These are phyloP conservation scores for Asbolus verrucosus DNA, from an alignment of 1,140 invertebrate genomes.

Conservation along the genomic window DNA sequence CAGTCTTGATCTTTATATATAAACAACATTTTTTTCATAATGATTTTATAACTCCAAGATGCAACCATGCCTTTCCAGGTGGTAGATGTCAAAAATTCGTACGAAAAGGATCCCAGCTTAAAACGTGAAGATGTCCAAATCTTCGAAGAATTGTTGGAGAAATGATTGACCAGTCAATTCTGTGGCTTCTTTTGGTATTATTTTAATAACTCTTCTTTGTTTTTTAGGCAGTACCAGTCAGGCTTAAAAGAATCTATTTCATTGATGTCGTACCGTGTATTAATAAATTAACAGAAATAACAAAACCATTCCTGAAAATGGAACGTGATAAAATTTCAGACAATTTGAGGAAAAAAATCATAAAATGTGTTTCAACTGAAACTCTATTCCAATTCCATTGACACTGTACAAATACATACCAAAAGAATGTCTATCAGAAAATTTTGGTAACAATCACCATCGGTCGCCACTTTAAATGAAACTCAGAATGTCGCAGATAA, in stretches of 20 bases:
- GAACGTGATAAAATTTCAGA: constrained; percentile 64
- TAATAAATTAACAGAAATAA: constrained; percentile 74
- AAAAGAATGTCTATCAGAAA: constrained; percentile 66
- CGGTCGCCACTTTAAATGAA: too few species aligned
- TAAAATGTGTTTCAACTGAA: not conserved
- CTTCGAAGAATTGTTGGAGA: constrained; percentile 37
- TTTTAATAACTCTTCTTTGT: too few species aligned
- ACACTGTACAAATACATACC: constrained; percentile 57
- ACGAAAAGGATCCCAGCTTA: constrained; percentile 40
- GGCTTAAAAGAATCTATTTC: constrained; percentile 75
- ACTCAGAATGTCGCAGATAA: too few species aligned
- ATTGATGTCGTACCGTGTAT: constrained; percentile 75
- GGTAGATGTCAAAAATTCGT: constrained; percentile 14
- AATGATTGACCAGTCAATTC: too few species aligned
- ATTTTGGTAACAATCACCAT: constrained; percentile 68
- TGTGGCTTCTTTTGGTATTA: too few species aligned
- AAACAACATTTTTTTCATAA: too few species aligned
- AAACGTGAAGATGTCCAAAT: constrained; percentile 42
- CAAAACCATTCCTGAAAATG: constrained; percentile 79
- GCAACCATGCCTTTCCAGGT: not conserved
- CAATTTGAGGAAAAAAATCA: not conserved
- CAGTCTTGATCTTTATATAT: too few species aligned
- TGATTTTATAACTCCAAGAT: too few species aligned
- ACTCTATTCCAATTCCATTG: constrained; percentile 64
- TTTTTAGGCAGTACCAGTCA: constrained; percentile 65